Conservation (phyloP, 2,888 invertebrate species). For the Synergus laeviventris region DNA sequence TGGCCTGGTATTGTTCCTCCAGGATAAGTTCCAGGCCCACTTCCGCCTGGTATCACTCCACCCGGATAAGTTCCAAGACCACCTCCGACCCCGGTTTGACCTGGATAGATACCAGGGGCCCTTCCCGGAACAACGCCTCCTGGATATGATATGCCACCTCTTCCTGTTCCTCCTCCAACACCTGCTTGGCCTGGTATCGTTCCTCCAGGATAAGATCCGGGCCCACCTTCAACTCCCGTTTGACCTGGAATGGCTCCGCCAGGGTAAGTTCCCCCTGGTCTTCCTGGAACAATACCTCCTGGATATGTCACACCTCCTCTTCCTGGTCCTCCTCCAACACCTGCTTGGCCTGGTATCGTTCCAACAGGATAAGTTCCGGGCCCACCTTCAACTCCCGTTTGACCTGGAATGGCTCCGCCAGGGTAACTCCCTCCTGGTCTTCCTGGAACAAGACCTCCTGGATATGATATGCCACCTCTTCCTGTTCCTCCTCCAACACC, state of each 20-base stretch:
- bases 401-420: too few relatives aligned
- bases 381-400: too few relatives aligned
- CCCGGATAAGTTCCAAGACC: conserved; percentile 46
- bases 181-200: conserved; percentile 10
- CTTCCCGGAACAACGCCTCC: conserved; percentile 41
- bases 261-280: conserved; percentile 41
- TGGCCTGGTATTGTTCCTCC: conserved; percentile 42
- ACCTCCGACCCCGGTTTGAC: conserved; percentile 39
- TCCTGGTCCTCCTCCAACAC: conserved; percentile 40
- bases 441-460: conserved; percentile 37
- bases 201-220: conserved; percentile 48
- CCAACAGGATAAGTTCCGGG: conserved; percentile 45
- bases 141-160: conserved; percentile 10
- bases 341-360: conserved; percentile 42
- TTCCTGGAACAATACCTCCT: conserved; percentile 44
- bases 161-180: background rate
- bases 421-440: conserved; percentile 41
- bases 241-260: conserved; percentile 43
- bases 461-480: conserved; percentile 45
- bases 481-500: conserved; percentile 44
- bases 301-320: conserved; percentile 45
- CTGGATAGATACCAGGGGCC: too few relatives aligned
- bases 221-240: conserved; percentile 39
- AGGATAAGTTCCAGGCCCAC: conserved; percentile 49
- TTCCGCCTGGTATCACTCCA: conserved; percentile 41